Base-by-base conservation (phyloP, 2,888 invertebrate species). In the Pachycephus smyrnensis region DNA sequence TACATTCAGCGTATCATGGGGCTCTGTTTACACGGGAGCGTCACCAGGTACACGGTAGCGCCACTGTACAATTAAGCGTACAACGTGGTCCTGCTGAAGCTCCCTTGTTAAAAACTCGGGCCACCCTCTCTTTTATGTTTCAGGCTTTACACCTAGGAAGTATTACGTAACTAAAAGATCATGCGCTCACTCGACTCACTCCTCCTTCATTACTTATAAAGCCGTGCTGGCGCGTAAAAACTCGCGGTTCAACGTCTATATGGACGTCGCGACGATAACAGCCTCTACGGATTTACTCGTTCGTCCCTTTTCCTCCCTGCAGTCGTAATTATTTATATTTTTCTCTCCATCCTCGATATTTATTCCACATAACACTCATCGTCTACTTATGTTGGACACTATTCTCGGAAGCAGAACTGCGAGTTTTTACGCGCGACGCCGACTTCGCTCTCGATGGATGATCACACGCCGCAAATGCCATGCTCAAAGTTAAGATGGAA, bases 391-490 rank as follows among this genome's bases (percentile, higher is more conserved):
- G 55, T 23, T 55, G 23, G 2, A 9, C 23, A 55, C 55, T 55
- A 55, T 55, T 55, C 55, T 55, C 9, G 9, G 55, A 55, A 55
- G 23, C 55, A 55, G 55, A 33, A 71, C 12, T 31, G 71, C 31
- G 71, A 71, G 71, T 71, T 71, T 71, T 71, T 33, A 71, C 71
- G 71, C 71, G 74, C 74, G 36, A 36, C 35, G 36, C 74, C 33
- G 30, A 33, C 74, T 36, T 74, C n/a, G 36, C 30, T 36, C 30
- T 36, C 33, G 81, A 84, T 79, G 83, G 81, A 82, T 55, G 55
- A 55, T 80, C 86, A 86, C 88, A 80, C 82, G 87, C 84, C 87
- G 87, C 85, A 86, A 88, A 87, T 89, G 87, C 86, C 89, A 89
- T 89, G 89, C 89, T 88, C 81, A 86, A 87, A 84, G 80, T 84